Conservation (phyloP, 53 echinoderm and acorn worm genomes). For the Paracentrotus lividus region DNA sequence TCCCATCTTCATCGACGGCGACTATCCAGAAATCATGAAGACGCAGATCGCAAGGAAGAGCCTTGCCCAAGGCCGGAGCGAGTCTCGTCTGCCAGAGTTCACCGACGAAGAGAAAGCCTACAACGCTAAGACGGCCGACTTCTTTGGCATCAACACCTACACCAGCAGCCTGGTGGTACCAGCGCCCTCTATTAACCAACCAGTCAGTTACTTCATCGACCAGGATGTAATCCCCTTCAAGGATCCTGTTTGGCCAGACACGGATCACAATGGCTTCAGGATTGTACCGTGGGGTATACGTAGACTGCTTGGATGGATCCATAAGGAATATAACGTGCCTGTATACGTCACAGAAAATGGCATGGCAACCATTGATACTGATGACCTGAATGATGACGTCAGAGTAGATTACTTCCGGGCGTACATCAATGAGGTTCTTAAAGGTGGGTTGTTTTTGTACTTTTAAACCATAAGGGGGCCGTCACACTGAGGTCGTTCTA, state of each 20-base stretch:
- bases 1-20: constrained; percentile 85
- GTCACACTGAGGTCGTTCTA: no score
- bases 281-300: constrained; percentile 84
- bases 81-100: constrained; percentile 90
- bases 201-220: constrained; percentile 84
- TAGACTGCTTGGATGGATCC: constrained; percentile 81
- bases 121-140: constrained; percentile 81
- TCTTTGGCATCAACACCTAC: constrained; percentile 94
- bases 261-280: constrained; percentile 73
- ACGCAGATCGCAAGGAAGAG: constrained; percentile 84
- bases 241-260: constrained; percentile 50
- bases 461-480: no score
- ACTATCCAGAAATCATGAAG: constrained; percentile 93
- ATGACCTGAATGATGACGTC: constrained; percentile 80
- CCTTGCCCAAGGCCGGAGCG: constrained; percentile 69
- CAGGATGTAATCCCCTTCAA: constrained; percentile 69
- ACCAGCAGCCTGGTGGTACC: constrained; percentile 28
- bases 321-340: constrained; percentile 80
- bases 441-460: constrained; percentile 64
- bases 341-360: constrained; percentile 98
- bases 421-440: constrained; percentile 94
- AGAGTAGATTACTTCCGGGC: constrained; percentile 86
- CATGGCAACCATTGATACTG: constrained; percentile 81
- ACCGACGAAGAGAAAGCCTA: constrained; percentile 77
- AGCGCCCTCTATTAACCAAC: constrained; percentile 64